A percentile compares a stretch with the other conserved stretches of the same genome.
Conservation (phyloP, 1,140 invertebrate species). For the Drosophila lini region DNA sequence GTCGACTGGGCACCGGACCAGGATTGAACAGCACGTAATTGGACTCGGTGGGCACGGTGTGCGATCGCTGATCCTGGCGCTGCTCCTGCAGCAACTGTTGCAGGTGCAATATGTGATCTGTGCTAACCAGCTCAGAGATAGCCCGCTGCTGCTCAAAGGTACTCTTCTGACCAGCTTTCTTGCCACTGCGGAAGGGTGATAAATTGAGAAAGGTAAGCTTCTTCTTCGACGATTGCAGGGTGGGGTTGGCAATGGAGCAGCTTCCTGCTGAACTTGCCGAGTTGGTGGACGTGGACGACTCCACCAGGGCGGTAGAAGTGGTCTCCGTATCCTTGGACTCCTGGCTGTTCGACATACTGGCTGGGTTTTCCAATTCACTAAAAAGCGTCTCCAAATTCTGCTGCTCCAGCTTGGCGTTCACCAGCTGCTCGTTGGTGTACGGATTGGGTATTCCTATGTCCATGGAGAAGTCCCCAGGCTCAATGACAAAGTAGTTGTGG, state of each 20-base stretch:
- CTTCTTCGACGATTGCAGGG: slow-evolving; percentile 59
- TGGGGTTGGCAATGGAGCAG: slow-evolving; percentile 48
- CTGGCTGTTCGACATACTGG: slow-evolving; percentile 80
- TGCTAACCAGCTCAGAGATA: slow-evolving; percentile 69
- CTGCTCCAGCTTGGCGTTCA: slow-evolving; percentile 74
- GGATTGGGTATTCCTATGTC: slow-evolving; percentile 83
- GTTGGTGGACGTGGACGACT: slow-evolving; percentile 76
- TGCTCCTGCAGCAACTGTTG: slow-evolving; percentile 66
- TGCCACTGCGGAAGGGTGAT: slow-evolving; percentile 67
- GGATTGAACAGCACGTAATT: slow-evolving; percentile 83
- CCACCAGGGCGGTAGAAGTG: slow-evolving; percentile 76
- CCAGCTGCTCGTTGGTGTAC: slow-evolving; percentile 72
- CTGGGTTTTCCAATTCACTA: slow-evolving; percentile 46
- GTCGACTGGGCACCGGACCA: slow-evolving; percentile 80
- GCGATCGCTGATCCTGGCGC: slow-evolving; percentile 62
- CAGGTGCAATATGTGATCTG: slow-evolving; percentile 78
- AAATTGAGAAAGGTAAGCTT: slow-evolving; percentile 79
- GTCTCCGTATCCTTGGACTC: slow-evolving; percentile 81
- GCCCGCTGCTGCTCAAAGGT: slow-evolving; percentile 51
- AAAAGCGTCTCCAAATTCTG: slow-evolving; percentile 59
- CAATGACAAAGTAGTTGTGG: slow-evolving; percentile 83
- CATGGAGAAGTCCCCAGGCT: slow-evolving; percentile 68
- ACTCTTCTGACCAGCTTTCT: slow-evolving; percentile 41
- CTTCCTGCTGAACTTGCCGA: slow-evolving; percentile 65
- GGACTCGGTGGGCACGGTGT: slow-evolving; percentile 80